Conservation (phyloP, 1,140 invertebrate genomes). For the Hypsibius dujardini region DNA sequence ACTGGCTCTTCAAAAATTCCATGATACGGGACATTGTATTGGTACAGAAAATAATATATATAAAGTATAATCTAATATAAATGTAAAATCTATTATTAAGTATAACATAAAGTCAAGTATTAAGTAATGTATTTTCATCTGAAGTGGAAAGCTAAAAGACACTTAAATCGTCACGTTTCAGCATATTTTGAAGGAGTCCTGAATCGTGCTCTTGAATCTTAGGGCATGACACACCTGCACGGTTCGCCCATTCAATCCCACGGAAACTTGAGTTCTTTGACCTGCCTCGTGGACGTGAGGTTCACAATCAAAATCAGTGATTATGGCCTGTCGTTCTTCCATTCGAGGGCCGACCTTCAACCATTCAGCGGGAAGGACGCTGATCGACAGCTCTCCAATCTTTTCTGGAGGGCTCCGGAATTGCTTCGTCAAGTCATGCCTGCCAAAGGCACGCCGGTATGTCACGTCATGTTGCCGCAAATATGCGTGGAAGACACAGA, state of each 20-base stretch:
- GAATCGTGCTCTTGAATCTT: conserved; percentile 25
- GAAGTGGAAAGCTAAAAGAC: too few species aligned
- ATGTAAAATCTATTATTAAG: neutral
- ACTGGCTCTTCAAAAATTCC: conserved; percentile 72
- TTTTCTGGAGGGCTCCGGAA: conserved; percentile 59
- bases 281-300: conserved; percentile 79
- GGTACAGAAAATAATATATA: conserved; percentile 55
- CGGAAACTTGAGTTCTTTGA: conserved; percentile 67
- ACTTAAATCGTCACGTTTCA: too few species aligned
- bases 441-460: neutral
- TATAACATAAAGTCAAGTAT: too few species aligned
- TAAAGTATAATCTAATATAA: conserved; percentile 46
- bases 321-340: conserved; percentile 61
- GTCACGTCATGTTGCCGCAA: too few species aligned
- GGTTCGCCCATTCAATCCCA: conserved; percentile 68
- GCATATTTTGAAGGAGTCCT: too few species aligned
- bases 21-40: conserved; percentile 70
- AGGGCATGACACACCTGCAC: conserved; percentile 88
- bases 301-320: conserved; percentile 82
- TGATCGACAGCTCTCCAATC: conserved; percentile 11
- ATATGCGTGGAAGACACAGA: too few species aligned
- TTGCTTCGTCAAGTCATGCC: conserved; percentile 39
- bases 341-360: neutral
- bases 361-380: neutral
- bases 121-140: too few species aligned